Evolutionary conservation across 2,797 vertebrate genomes (phyloP), one percentile per base, ranked within the genome.

Genomic region (Mus minutoides): DNA sequence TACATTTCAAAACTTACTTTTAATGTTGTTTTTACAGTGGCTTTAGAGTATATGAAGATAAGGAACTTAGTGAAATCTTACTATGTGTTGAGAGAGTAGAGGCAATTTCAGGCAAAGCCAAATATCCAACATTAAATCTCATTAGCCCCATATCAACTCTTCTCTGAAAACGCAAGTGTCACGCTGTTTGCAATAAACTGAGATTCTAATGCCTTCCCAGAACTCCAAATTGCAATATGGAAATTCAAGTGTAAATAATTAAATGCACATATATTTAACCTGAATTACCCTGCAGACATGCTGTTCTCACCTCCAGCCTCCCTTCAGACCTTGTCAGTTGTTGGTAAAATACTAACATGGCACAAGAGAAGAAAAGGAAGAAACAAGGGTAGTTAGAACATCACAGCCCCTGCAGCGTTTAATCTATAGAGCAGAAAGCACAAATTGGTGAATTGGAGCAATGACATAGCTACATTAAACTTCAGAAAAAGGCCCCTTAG

Each of bases 191-290:
- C 92, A 96, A 96, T 96, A 95, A 95, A 96, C 77, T 91, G 93
- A 96, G 76, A 91, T 90, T 85, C 84, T 93, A 97, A 94, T 96
- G 84, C 54, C 75, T 96, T 96, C 91, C 64, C 93, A 96, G 90
- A 96, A 94, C 56, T 95, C 67, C 52, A 86, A 97, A 97, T 95
- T 96, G 89, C 80, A 92, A 79, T 91, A 91, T 83, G 88, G 90
- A 96, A 95, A 97, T 97, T 60, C 46, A 91, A 94, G 73, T 86
- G 80, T 96, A 97, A 97, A 97, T 97, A 96, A 96, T 97, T 96
- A 92, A 97, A 96, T 88, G 84, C 95, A 94, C 90, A 94, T 97
- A 96, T 96, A 97, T 96, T 97, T 97, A 96, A 97, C 87, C 60
- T 80, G 84, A 97, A 97, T 97, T 95, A 92, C 60, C 96, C 58